Conservation (phyloP, 2,113 vertebrate genomes). For the Polyodon spathula region DNA sequence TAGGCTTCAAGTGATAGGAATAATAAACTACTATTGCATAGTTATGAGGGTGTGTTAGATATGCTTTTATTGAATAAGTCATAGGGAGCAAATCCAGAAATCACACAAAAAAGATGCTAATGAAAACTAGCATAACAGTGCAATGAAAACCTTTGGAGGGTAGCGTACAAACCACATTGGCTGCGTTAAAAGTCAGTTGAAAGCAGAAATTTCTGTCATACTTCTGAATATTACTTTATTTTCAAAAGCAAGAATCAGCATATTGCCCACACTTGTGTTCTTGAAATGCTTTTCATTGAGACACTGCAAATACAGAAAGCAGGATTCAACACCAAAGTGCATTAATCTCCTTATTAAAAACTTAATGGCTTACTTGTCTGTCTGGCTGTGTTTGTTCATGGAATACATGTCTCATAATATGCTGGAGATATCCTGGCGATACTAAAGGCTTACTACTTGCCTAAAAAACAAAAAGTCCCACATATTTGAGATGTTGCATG, state of each 20-base stretch:
- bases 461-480: too few relatives aligned
- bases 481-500: too few relatives aligned
- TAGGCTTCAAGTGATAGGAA: neutral
- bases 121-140: neutral
- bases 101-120: neutral
- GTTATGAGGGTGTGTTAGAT: neutral
- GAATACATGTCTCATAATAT: too few relatives aligned
- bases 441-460: too few relatives aligned
- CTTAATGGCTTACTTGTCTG: too few relatives aligned
- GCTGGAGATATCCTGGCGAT: too few relatives aligned
- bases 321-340: too few relatives aligned
- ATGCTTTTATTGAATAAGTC: neutral
- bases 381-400: too few relatives aligned
- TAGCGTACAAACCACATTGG: neutral
- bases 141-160: slow-evolving; percentile 1
- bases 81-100: neutral
- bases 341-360: too few relatives aligned
- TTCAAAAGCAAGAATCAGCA: too few relatives aligned
- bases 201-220: slow-evolving; percentile 5
- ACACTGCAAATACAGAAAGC: neutral
- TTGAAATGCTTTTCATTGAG: slow-evolving; percentile 8
- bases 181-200: neutral
- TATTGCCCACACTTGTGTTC: too few relatives aligned
- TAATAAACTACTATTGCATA: neutral
- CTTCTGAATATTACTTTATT: slow-evolving; percentile 1